A percentile compares a stretch with the other conserved stretches of the same genome.
These are phyloP conservation scores for Drosophila robusta DNA, from an alignment of 2,888 invertebrate species.

Conservation along the genomic window DNA sequence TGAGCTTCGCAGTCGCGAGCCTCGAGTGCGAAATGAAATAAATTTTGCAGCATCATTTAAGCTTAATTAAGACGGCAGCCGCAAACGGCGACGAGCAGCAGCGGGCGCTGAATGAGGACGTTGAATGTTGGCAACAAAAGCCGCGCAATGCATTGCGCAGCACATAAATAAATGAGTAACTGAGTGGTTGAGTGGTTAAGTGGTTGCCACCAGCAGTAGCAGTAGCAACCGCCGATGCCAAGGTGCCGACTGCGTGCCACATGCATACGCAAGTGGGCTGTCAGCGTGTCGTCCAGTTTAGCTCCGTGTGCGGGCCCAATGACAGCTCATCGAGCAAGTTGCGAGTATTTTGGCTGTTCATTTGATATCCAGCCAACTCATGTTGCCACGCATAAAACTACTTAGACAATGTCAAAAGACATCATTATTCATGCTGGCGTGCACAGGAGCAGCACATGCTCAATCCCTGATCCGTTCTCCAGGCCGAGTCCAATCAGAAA, in stretches of 20 bases:
- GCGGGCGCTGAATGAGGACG: slow-evolving; percentile 27
- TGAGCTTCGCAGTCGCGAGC: slow-evolving; percentile 23
- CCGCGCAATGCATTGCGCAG: slow-evolving; percentile 63
- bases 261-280: slow-evolving; percentile 63
- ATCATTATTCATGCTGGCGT: slow-evolving; percentile 73
- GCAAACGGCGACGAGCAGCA: slow-evolving; percentile 47
- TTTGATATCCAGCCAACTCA: slow-evolving; percentile 73
- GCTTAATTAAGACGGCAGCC: slow-evolving; percentile 81
- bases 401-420: slow-evolving; percentile 79
- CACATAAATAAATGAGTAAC: slow-evolving; percentile 76
- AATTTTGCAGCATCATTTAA: slow-evolving; percentile 82
- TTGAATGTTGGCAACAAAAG: slow-evolving; percentile 51
- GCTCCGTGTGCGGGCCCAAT: background rate
- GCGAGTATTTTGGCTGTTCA: slow-evolving; percentile 34
- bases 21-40: slow-evolving; percentile 77
- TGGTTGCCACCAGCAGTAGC: slow-evolving; percentile 40
- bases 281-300: slow-evolving; percentile 41
- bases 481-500: slow-evolving; percentile 46
- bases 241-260: slow-evolving; percentile 42
- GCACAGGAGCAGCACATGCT: slow-evolving; percentile 26
- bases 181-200: slow-evolving; percentile 65
- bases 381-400: slow-evolving; percentile 76
- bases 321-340: slow-evolving; percentile 47
- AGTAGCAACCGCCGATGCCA: slow-evolving; percentile 1
- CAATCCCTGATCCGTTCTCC: slow-evolving; percentile 13